Conservation (phyloP, 2,797 vertebrate genomes). For the Jordanella pulchra region DNA sequence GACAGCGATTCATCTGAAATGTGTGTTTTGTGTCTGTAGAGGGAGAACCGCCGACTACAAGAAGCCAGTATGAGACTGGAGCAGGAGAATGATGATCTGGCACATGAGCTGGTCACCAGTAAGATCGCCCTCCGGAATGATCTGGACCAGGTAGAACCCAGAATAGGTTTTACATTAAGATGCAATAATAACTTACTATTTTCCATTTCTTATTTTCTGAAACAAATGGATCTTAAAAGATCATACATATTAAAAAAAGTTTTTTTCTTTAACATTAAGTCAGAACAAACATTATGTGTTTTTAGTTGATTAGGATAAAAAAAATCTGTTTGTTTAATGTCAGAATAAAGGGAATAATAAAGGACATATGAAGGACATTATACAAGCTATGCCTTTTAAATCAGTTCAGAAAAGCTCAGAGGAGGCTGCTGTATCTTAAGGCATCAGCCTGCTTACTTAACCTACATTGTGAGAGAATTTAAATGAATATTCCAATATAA, state of each 20-base stretch:
- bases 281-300: background rate
- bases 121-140: slow-evolving; percentile 97
- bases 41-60: slow-evolving; percentile 95
- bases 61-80: slow-evolving; percentile 98
- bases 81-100: slow-evolving; percentile 97
- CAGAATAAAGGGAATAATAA: no score
- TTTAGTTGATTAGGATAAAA: background rate
- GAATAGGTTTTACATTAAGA: background rate
- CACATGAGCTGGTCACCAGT: slow-evolving; percentile 97
- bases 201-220: no score
- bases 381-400: no score
- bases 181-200: background rate
- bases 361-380: no score
- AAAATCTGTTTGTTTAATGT: background rate
- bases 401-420: no score
- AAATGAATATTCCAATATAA: no score
- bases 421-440: no score
- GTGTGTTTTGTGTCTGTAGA: slow-evolving; percentile 72
- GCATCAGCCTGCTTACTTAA: no score
- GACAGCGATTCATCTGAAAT: background rate
- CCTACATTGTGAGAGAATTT: no score
- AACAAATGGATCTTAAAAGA: no score
- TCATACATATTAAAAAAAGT: no score
- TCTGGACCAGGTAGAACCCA: slow-evolving; percentile 90
- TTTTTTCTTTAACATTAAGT: background rate